Conservation (phyloP, 2,113 vertebrate species). For the Apteryx mantelli region DNA sequence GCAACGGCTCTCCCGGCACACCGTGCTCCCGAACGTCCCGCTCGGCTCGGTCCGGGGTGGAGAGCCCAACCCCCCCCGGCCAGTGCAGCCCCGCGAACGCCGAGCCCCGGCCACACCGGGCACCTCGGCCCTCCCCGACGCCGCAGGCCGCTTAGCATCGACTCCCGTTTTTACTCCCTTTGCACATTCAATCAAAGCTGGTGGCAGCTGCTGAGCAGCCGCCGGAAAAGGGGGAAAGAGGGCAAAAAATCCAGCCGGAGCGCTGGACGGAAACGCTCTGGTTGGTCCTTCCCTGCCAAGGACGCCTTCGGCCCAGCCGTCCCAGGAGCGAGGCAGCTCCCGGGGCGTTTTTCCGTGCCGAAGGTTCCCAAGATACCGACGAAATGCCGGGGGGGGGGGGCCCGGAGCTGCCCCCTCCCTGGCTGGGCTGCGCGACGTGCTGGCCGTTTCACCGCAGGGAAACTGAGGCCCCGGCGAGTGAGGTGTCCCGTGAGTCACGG, state of each 20-base stretch:
- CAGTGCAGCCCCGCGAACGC: fast-evolving
- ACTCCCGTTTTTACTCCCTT: background rate
- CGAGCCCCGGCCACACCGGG: background rate
- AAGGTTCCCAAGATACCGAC: background rate
- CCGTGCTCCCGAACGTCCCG: fast-evolving
- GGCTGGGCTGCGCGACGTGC: constrained; percentile 39
- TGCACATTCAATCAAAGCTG: background rate
- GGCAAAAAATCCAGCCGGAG: too few relatives aligned
- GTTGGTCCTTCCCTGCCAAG: background rate
- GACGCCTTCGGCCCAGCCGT: background rate
- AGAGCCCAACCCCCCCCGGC: background rate
- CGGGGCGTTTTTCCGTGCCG: constrained; percentile 13
- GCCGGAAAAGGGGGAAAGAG: background rate
- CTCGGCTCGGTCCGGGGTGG: fast-evolving
- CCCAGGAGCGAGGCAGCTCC: background rate
- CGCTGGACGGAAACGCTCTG: too few relatives aligned
- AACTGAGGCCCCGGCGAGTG: constrained; percentile 53
- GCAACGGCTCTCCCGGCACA: fast-evolving
- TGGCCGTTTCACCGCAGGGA: constrained; percentile 56
- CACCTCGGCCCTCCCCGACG: background rate
- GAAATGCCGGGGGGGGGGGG: background rate
- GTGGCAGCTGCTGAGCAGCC: background rate
- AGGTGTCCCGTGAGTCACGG: constrained; percentile 63
- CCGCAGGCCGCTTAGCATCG: background rate
- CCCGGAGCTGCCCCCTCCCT: background rate